These are phyloP conservation scores for Drosophila nikananu DNA, from an alignment of 1,140 invertebrate genomes.

Conservation along the genomic window DNA sequence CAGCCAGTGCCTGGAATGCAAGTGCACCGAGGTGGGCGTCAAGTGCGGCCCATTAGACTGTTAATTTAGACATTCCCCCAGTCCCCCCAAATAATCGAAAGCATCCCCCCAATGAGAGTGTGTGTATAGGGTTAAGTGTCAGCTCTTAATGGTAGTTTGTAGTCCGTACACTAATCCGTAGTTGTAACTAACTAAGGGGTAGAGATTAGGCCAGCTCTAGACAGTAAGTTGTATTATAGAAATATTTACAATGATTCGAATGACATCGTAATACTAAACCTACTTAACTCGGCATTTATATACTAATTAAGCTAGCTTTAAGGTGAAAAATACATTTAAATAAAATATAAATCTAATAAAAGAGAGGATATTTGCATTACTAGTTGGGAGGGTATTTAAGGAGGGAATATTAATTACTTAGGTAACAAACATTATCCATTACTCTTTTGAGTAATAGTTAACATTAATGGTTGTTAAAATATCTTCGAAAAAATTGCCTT, in stretches of 20 bases:
- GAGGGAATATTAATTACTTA: not conserved
- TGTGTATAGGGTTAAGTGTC: slow-evolving; percentile 35
- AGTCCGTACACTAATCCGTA: slow-evolving; percentile 27
- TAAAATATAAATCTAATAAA: slow-evolving; percentile 11
- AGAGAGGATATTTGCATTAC: not conserved
- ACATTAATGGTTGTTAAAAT: not conserved
- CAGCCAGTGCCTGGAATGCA: slow-evolving; percentile 92
- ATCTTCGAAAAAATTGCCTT: not conserved
- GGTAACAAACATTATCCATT: no score
- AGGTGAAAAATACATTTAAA: slow-evolving; percentile 3
- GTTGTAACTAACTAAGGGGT: slow-evolving; percentile 30
- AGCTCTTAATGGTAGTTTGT: slow-evolving; percentile 17
- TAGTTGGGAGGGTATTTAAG: not conserved
- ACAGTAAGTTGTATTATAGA: slow-evolving; percentile 75
- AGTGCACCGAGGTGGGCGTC: slow-evolving; percentile 94
- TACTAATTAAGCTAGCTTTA: slow-evolving; percentile 1
- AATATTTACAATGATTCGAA: slow-evolving; percentile 18
- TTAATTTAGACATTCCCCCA: slow-evolving; percentile 77
- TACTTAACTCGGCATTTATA: slow-evolving; percentile 36
- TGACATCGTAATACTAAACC: slow-evolving; percentile 29
- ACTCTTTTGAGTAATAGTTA: not conserved
- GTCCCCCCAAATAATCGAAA: slow-evolving; percentile 6
- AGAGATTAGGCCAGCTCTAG: slow-evolving; percentile 5
- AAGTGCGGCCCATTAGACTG: slow-evolving; percentile 92
- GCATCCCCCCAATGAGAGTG: slow-evolving; percentile 2